Conservation (phyloP, 1,140 invertebrate species). For the Hypothenemus hampei region DNA sequence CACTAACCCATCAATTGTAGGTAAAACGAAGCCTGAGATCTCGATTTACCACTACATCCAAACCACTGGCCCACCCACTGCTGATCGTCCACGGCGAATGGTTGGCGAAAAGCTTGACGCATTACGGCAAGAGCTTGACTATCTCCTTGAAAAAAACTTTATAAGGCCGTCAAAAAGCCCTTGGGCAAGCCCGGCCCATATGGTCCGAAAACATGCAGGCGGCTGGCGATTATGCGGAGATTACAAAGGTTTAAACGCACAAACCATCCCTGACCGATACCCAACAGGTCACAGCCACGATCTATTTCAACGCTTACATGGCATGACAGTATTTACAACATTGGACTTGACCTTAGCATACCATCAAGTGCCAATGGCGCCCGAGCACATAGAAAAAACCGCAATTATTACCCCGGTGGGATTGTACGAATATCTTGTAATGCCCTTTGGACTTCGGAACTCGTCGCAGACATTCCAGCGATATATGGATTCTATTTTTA, state of each 20-base stretch:
- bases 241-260: constrained; percentile 47
- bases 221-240: constrained; percentile 43
- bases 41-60: constrained; percentile 22
- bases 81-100: constrained; percentile 38
- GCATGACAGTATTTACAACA: constrained; percentile 42
- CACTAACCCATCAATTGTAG: neutral
- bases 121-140: too few species aligned
- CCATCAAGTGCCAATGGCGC: constrained; percentile 43
- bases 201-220: constrained; percentile 44
- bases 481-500: constrained; percentile 39
- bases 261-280: constrained; percentile 43
- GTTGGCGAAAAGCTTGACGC: too few species aligned
- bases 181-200: constrained; percentile 44
- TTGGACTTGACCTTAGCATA: constrained; percentile 44
- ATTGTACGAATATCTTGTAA: neutral
- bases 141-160: too few species aligned
- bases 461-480: constrained; percentile 45
- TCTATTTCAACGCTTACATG: constrained; percentile 28
- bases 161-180: constrained; percentile 41
- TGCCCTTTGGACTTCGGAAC: neutral
- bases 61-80: constrained; percentile 40
- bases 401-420: constrained; percentile 6
- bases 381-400: constrained; percentile 32
- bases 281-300: constrained; percentile 21
- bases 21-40: neutral